Evolutionary conservation across 2,113 vertebrate genomes (phyloP).

Genomic region (Chauna torquata): DNA sequence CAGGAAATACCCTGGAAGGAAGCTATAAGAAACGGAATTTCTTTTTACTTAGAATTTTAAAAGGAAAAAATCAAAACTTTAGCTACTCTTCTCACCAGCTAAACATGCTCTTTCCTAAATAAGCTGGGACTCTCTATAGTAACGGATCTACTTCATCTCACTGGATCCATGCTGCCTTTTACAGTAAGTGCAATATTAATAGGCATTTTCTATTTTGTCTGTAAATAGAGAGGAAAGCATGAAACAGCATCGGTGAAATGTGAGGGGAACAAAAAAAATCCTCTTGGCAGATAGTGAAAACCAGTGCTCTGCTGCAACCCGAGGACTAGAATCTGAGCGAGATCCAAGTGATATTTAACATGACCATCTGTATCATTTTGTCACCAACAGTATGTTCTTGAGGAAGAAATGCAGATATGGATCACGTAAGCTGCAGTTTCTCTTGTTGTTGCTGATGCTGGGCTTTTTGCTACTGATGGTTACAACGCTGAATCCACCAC

Average conservation of each 20-base stretch:
- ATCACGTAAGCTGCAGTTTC: constrained; percentile 70
- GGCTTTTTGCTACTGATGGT: constrained; percentile 76
- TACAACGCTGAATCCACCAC: constrained; percentile 72
- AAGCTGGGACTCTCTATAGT: not conserved
- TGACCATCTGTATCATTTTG: constrained; percentile 71
- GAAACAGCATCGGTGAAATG: constrained; percentile 38
- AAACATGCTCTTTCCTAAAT: not conserved
- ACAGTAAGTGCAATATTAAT: constrained; percentile 55
- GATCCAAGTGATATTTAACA: constrained; percentile 59
- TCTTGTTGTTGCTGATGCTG: constrained; percentile 78
- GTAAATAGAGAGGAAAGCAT: constrained; percentile 33
- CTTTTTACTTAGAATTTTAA: constrained; percentile 17
- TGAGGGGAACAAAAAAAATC: not conserved
- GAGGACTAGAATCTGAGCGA: constrained; percentile 6
- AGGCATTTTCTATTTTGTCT: constrained; percentile 11
- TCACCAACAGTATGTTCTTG: constrained; percentile 77
- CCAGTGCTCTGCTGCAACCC: constrained; percentile 14
- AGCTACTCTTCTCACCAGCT: constrained; percentile 9
- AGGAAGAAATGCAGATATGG: constrained; percentile 75
- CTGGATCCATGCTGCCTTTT: constrained; percentile 39
- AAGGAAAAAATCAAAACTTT: not conserved
- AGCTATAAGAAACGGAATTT: constrained; percentile 41
- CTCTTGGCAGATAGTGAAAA: constrained; percentile 30
- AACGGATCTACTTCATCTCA: constrained; percentile 21
- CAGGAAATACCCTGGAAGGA: constrained; percentile 3